A percentile compares a stretch with the other conserved stretches of the same genome.
Conservation (phyloP, 1,140 invertebrate species). For the Magallana angulata region DNA sequence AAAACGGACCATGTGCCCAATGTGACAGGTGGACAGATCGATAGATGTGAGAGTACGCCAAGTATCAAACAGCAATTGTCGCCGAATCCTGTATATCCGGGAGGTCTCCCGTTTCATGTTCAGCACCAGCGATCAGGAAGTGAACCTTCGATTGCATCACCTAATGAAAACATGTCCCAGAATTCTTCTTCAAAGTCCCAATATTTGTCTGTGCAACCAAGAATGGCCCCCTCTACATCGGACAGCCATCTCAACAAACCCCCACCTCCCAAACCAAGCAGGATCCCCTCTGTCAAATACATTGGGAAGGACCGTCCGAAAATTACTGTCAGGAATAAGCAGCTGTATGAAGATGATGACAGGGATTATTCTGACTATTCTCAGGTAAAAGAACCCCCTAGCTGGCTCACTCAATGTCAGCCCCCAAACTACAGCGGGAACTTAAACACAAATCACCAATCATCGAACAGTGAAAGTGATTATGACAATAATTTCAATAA, state of each 20-base stretch:
- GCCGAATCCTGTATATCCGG: neutral
- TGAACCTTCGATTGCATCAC: conserved; percentile 81
- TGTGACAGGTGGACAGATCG: conserved; percentile 53
- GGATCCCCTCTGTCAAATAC: conserved; percentile 82
- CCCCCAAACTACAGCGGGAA: conserved; percentile 10
- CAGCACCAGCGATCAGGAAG: conserved; percentile 79
- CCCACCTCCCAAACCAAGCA: conserved; percentile 87
- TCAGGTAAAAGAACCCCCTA: conserved; percentile 74
- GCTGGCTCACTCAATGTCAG: conserved; percentile 63
- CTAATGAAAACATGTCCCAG: conserved; percentile 24
- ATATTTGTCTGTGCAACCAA: conserved; percentile 47
- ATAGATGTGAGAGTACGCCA: conserved; percentile 73
- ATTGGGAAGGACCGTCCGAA: conserved; percentile 66
- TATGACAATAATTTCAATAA: conserved; percentile 71
- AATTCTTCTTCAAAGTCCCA: conserved; percentile 22
- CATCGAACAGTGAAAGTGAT: conserved; percentile 39
- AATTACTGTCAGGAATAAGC: conserved; percentile 68
- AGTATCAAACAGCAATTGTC: conserved; percentile 48
- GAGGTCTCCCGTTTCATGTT: neutral
- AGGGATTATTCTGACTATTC: conserved; percentile 77
- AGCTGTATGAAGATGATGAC: conserved; percentile 72
- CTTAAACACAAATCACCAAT: conserved; percentile 32
- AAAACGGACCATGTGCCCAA: conserved; percentile 54
- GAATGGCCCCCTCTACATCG: conserved; percentile 63
- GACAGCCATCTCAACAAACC: conserved; percentile 73